These are phyloP conservation scores for Sipha maydis DNA, from an alignment of 2,888 invertebrate genomes.

Conservation along the genomic window DNA sequence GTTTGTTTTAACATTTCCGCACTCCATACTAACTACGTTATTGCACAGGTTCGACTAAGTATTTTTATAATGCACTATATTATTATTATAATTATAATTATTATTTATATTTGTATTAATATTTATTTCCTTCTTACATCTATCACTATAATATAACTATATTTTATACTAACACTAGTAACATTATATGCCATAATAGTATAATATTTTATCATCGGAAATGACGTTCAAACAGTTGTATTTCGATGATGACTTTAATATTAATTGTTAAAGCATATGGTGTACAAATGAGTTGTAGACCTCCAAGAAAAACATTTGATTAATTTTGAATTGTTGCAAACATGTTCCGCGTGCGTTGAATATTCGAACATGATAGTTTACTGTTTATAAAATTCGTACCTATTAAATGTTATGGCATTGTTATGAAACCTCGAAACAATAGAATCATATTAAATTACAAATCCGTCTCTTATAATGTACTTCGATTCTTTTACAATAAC, in stretches of 20 bases:
- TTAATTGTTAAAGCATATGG: not conserved
- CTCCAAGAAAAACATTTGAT: not conserved
- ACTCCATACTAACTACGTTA: constrained; percentile 57
- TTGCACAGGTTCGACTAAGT: constrained; percentile 57
- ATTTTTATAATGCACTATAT: constrained; percentile 51
- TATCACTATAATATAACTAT: not conserved
- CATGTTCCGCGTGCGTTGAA: not conserved
- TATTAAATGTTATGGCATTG: not conserved
- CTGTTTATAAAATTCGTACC: not conserved
- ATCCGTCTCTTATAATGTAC: not conserved
- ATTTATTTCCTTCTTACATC: not conserved
- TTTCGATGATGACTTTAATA: not conserved
- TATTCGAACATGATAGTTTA: not conserved
- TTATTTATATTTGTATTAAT: not conserved
- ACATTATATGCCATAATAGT: not conserved
- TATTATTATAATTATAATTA: constrained; percentile 26
- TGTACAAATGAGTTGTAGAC: not conserved
- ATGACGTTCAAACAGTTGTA: not conserved
- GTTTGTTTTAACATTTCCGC: constrained; percentile 59
- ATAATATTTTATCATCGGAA: not conserved
- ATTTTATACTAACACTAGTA: not conserved
- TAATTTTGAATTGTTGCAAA: not conserved
- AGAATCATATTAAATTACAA: constrained; percentile 8
- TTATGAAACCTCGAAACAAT: not conserved
- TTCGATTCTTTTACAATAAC: not conserved